phyloP scores from a whole-genome alignment of 2,113 vertebrate genomes.

The Microcebus lehilahytsara region DNA sequence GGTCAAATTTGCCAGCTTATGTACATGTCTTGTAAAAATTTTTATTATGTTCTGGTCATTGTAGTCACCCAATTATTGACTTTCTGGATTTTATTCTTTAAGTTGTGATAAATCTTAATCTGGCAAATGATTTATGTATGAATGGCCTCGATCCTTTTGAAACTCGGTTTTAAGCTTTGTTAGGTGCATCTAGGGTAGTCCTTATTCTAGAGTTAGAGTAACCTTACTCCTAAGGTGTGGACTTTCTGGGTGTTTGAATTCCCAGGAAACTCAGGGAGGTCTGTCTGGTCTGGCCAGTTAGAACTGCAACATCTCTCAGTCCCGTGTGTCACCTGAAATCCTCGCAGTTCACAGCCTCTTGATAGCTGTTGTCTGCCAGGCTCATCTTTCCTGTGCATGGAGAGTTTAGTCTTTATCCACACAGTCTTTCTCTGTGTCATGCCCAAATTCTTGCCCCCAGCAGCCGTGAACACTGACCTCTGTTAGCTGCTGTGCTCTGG shows the following conservation, averaged over 20 bases:
- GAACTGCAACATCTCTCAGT: not conserved
- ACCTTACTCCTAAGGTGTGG: not conserved
- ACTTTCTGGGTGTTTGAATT: not conserved
- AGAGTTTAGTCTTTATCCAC: not conserved
- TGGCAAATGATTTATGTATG: not conserved
- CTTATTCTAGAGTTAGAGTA: not conserved
- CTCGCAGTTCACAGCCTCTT: not conserved
- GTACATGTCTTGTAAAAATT: not conserved
- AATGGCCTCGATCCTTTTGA: not conserved
- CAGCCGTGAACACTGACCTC: not conserved
- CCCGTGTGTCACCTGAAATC: not conserved
- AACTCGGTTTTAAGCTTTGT: not conserved
- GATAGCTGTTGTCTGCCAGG: accelerated
- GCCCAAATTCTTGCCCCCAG: not conserved
- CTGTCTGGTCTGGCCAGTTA: not conserved
- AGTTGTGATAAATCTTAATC: not conserved
- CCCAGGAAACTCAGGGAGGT: no score
- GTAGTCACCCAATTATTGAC: not conserved
- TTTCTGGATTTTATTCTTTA: not conserved
- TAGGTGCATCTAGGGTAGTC: not conserved
- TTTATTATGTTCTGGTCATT: not conserved
- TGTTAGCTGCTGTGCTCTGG: not conserved
- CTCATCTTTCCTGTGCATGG: accelerated
- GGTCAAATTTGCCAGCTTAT: not conserved
- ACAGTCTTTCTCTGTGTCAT: not conserved